Conservation (phyloP, 2,797 vertebrate genomes). For the Gouania willdenowi region DNA sequence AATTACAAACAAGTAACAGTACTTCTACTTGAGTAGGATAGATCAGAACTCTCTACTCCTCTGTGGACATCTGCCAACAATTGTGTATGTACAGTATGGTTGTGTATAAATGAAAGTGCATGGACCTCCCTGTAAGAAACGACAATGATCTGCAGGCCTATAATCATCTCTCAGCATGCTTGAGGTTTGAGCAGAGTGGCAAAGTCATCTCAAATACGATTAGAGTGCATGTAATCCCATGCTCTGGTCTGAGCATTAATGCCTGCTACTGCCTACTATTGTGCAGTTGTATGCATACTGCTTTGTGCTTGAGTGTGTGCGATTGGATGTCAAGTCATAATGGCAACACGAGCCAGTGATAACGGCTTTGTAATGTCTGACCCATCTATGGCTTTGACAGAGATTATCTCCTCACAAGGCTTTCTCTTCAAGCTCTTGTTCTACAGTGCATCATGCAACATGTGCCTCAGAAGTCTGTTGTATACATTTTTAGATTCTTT, state of each 20-base stretch:
- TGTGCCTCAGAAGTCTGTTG: too few relatives aligned
- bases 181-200: constrained; percentile 32
- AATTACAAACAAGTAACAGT: too few relatives aligned
- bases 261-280: constrained; percentile 12
- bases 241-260: constrained; percentile 17
- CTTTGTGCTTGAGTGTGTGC: not conserved
- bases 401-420: constrained; percentile 14
- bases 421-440: constrained; percentile 6
- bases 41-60: too few relatives aligned
- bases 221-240: constrained; percentile 21
- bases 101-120: constrained; percentile 28
- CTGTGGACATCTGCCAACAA: too few relatives aligned
- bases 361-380: constrained; percentile 14
- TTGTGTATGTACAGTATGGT: too few relatives aligned
- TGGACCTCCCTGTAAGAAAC: constrained; percentile 36
- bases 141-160: constrained; percentile 25
- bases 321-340: constrained; percentile 12
- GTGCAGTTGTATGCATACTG: not conserved
- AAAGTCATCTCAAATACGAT: constrained; percentile 49
- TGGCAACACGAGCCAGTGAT: constrained; percentile 12
- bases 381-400: constrained; percentile 17
- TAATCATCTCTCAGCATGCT: constrained; percentile 41
- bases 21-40: too few relatives aligned
- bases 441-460: constrained; percentile 3
- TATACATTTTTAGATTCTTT: too few relatives aligned